These are phyloP conservation scores for Mionectes olivaceus DNA, from an alignment of 2,797 vertebrate genomes.

Conservation along the genomic window DNA sequence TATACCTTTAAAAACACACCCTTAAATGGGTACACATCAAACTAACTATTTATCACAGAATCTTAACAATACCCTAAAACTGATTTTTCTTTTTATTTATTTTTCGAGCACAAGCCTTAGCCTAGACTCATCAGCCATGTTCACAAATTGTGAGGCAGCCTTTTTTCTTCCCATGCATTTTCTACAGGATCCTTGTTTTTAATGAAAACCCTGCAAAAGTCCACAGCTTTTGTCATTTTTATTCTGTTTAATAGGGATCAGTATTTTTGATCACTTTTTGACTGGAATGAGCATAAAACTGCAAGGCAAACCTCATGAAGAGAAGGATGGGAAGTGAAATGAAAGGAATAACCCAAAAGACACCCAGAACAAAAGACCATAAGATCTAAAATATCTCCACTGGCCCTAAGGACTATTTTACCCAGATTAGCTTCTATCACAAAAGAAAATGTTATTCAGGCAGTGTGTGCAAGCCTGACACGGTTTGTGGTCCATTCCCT, in stretches of 20 bases:
- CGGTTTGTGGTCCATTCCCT: background rate
- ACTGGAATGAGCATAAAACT: background rate
- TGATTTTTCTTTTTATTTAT: background rate
- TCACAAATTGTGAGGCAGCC: background rate
- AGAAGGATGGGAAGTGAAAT: background rate
- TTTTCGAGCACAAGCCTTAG: background rate
- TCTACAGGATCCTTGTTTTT: background rate
- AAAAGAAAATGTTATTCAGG: background rate
- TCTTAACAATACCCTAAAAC: background rate
- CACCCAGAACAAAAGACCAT: background rate
- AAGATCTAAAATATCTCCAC: background rate
- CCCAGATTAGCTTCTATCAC: background rate
- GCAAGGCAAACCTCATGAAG: background rate
- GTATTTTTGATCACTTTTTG: background rate
- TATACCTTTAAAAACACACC: background rate
- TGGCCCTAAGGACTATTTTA: background rate
- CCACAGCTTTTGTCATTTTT: background rate
- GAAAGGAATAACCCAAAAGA: background rate
- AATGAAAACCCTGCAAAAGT: background rate
- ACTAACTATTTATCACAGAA: background rate
- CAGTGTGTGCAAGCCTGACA: background rate
- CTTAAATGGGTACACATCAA: background rate
- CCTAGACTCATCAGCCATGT: background rate
- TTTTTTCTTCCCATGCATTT: background rate
- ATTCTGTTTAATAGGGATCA: background rate